A percentile compares a stretch with the other conserved stretches of the same genome.
These are phyloP conservation scores for Geotrupes spiniger DNA, from an alignment of 2,888 invertebrate genomes.

Conservation along the genomic window DNA sequence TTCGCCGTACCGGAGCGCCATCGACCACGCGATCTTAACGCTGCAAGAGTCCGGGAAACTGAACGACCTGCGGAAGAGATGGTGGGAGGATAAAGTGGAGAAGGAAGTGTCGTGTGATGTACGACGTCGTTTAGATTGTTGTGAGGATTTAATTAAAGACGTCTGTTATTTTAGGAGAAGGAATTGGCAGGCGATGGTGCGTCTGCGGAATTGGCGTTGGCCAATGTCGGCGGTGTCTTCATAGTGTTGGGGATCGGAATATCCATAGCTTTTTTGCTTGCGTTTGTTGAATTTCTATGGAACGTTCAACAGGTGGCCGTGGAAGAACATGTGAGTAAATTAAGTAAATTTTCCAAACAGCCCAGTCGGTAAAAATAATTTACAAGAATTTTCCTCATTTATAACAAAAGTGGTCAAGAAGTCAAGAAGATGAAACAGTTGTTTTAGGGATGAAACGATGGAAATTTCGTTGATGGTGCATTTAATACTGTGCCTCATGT, in stretches of 20 bases:
- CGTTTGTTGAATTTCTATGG: conserved; percentile 80
- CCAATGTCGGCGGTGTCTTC: conserved; percentile 90
- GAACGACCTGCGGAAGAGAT: conserved; percentile 77
- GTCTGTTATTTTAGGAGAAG: conserved; percentile 14
- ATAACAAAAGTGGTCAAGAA: no score
- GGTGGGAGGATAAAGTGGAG: conserved; percentile 79
- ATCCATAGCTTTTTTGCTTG: conserved; percentile 67
- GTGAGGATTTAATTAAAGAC: conserved; percentile 1
- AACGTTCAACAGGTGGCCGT: conserved; percentile 76
- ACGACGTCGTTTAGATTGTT: conserved; percentile 9
- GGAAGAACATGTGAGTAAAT: conserved; percentile 68
- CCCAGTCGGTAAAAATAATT: no score
- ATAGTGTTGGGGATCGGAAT: conserved; percentile 77
- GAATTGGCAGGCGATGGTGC: conserved; percentile 29
- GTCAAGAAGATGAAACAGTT: no score
- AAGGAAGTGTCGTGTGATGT: conserved; percentile 47
- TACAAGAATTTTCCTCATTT: no score
- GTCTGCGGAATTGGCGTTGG: conserved; percentile 66
- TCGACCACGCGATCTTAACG: conserved; percentile 86
- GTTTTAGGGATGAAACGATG: no score
- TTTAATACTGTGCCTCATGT: no score
- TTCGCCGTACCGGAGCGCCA: conserved; percentile 71
- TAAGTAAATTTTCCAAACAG: no score
- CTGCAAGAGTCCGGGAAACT: conserved; percentile 86
- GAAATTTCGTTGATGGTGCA: no score